Evolutionary conservation across 2,888 invertebrate species (phyloP).

Genomic region (Didymodactylos carnosus): DNA sequence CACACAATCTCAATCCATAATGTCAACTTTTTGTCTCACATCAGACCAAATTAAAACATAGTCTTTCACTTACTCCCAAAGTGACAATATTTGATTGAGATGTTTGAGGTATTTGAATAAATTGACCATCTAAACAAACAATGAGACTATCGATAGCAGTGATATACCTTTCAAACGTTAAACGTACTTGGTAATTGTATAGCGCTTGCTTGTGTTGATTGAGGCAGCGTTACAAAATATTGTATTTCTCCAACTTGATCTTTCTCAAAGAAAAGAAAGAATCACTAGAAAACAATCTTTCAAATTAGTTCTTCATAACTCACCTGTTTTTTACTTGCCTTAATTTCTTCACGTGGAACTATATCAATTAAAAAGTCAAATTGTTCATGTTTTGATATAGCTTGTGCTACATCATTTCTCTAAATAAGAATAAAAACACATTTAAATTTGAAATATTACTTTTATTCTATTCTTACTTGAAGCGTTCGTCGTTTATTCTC

Average conservation of each 20-base stretch:
- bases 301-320: not conserved
- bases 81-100: not conserved
- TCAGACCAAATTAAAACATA: no score
- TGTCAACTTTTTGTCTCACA: no score
- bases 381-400: conserved; percentile 60
- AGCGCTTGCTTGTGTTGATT: not conserved
- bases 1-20: no score
- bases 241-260: not conserved
- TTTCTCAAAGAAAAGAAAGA: not conserved
- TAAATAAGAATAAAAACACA: conserved; percentile 30
- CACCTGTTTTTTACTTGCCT: conserved; percentile 10
- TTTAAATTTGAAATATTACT: not conserved
- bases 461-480: conserved; percentile 24
- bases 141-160: no score
- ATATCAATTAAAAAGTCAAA: conserved; percentile 98
- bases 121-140: not conserved
- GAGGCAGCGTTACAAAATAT: not conserved
- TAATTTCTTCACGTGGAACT: conserved; percentile 57
- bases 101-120: not conserved
- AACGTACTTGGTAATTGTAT: not conserved
- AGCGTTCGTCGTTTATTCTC: conserved; percentile 82
- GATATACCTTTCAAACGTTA: no score
- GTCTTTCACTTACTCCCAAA: not conserved
- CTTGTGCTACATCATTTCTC: conserved; percentile 89
- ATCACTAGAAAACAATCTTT: not conserved